These are phyloP conservation scores for Osmoderma eremita DNA, from an alignment of 2,888 invertebrate genomes.

Conservation along the genomic window DNA sequence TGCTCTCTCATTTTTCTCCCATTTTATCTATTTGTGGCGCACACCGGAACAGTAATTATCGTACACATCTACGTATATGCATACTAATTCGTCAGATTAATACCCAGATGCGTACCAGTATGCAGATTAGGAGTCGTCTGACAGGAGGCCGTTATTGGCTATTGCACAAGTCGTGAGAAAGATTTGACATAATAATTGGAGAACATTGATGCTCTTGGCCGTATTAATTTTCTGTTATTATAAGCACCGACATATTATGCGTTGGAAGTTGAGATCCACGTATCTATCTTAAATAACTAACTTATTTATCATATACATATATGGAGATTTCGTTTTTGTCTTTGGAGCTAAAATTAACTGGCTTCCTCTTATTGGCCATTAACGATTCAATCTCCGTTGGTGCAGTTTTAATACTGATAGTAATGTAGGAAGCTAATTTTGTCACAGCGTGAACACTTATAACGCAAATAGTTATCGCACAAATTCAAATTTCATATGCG, in stretches of 20 bases:
- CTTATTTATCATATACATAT: no score
- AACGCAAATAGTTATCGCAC: no score
- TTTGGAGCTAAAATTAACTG: no score
- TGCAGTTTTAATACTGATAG: no score
- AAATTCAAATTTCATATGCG: no score
- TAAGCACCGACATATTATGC: not conserved
- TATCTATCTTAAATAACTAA: not conserved
- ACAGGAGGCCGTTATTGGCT: slow-evolving; percentile 28
- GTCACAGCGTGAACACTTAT: no score
- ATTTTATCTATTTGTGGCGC: slow-evolving; percentile 7
- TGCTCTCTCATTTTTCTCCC: not conserved
- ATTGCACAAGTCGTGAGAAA: slow-evolving; percentile 35
- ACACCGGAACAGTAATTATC: slow-evolving; percentile 35
- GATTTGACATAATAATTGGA: slow-evolving; percentile 18
- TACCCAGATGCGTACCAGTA: slow-evolving; percentile 6
- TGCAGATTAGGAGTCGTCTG: slow-evolving; percentile 14
- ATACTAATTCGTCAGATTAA: slow-evolving; percentile 23
- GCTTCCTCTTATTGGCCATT: no score
- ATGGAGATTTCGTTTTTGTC: no score
- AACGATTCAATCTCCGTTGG: no score
- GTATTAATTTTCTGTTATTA: slow-evolving; percentile 4
- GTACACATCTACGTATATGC: not conserved
- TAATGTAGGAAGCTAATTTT: no score
- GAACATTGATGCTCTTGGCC: not conserved
- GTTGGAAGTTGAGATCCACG: not conserved